A percentile compares a stretch with the other conserved stretches of the same genome.
phyloP scores from a whole-genome alignment of 2,888 invertebrate species.

The Theretra japonica region DNA sequence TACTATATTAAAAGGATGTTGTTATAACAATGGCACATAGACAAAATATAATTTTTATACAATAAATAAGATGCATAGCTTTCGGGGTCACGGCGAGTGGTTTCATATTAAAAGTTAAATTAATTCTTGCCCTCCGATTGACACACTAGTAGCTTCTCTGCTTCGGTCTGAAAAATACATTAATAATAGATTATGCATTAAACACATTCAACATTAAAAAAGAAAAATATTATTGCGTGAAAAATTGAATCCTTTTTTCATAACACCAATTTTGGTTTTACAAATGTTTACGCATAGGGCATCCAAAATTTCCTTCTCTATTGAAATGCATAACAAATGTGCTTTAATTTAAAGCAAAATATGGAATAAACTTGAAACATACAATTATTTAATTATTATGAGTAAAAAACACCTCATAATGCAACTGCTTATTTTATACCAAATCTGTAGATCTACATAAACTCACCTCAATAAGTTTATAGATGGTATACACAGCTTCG shows the following conservation, averaged over 20 bases:
- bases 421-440: background rate
- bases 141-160: slow-evolving; percentile 65
- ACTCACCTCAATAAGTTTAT: slow-evolving; percentile 85
- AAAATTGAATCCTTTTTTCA: too few relatives aligned
- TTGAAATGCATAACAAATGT: too few relatives aligned
- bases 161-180: slow-evolving; percentile 64
- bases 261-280: too few relatives aligned
- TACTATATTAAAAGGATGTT: slow-evolving; percentile 26
- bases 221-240: too few relatives aligned
- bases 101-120: slow-evolving; percentile 12
- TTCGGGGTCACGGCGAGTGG: background rate
- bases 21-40: slow-evolving; percentile 29
- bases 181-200: background rate
- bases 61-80: slow-evolving; percentile 22
- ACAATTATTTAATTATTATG: too few relatives aligned
- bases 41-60: slow-evolving; percentile 29
- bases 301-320: too few relatives aligned
- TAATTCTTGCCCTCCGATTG: slow-evolving; percentile 52
- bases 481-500: slow-evolving; percentile 82
- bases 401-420: background rate
- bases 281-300: too few relatives aligned
- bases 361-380: too few relatives aligned
- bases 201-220: too few relatives aligned
- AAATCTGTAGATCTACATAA: background rate
- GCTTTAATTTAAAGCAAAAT: too few relatives aligned